Percentiles rank a stretch among this genome's conserved stretches.
Evolutionary conservation across 2,113 vertebrate genomes (phyloP).

Genomic region (Synodontis membranacea): DNA sequence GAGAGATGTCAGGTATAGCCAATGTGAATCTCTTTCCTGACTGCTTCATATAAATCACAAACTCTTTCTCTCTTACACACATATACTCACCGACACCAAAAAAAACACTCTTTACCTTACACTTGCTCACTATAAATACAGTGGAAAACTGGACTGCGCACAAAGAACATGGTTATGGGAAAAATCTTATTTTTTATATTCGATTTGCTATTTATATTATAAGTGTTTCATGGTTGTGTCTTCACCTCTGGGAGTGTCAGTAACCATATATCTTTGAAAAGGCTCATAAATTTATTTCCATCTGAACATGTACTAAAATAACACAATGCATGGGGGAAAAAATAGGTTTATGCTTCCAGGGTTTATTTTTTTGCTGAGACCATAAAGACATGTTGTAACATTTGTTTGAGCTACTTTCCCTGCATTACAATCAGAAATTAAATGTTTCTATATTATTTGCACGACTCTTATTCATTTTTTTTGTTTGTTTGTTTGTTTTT

Average conservation of each 20-base stretch:
- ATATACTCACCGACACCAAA: not conserved
- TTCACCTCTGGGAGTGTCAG: not conserved
- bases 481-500: no score
- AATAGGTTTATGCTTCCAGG: not conserved
- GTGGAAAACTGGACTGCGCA: not conserved
- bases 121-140: slow-evolving; percentile 2
- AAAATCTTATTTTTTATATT: not conserved
- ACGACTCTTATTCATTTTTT: not conserved
- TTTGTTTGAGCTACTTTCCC: not conserved
- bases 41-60: slow-evolving; percentile 27
- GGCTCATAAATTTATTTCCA: not conserved
- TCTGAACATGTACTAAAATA: not conserved
- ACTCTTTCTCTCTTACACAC: slow-evolving; percentile 4
- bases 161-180: not conserved
- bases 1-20: not conserved
- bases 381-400: not conserved
- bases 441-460: not conserved
- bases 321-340: not conserved
- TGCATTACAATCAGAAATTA: not conserved
- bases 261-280: slow-evolving; percentile 5
- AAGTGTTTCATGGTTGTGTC: not conserved
- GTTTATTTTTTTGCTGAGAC: not conserved
- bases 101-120: not conserved
- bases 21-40: slow-evolving; percentile 18
- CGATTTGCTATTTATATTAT: not conserved